Base-by-base conservation (phyloP, 2,113 vertebrate species). In the Urocynchramus pylzowi region DNA sequence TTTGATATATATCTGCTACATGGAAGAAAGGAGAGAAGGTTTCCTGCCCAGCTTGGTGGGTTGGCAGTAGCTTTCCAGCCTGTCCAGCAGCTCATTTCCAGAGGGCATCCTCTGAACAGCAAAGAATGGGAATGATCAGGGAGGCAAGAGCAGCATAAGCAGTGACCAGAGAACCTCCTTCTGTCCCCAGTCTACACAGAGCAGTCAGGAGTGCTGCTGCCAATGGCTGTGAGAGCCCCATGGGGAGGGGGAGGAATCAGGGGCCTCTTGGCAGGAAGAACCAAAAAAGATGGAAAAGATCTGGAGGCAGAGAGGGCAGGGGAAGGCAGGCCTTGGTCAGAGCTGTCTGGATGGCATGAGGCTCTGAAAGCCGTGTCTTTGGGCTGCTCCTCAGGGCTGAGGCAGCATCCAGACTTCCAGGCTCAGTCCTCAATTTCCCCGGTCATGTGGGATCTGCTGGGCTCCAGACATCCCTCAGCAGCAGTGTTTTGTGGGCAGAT, bases 401-500 rank as follows among this genome's bases (percentile, higher is more conserved):
- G 78, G 78, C 45, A 91, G 61, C 54, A 94, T 30, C 27, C 76
- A 84, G 39, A 54, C 78, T 92, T 49, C 63, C 79, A 88, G 63
- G 63, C 68, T 71, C 71, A 18, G 9, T 6, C 81, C 68, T 88
- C 30, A 7, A 3, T 74, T 54, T 37, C 39, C 44, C 22, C 11
- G 8, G 47, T 88, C 57, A 69, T 42, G 77, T 73, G 91, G 53
- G 33, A 49, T n/a, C 33, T 94, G 60, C 57, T 64, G 68, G 82
- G 60, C 67, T 84, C 67, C 90, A 92, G 49, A 69, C 61, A 63
- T 13, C 86, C 73, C 56, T 30, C 83, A 63, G 85, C 59, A 93
- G 80, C 79, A 56, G 71, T 3, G 79, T 44, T 77, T 74, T 90
- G 95, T 75, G 93, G 90, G 33, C 68, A 73, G 83, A 81, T 68